Evolutionary conservation across 1,140 invertebrate genomes (phyloP).

Genomic region (Pseudomyrmex gracilis): DNA sequence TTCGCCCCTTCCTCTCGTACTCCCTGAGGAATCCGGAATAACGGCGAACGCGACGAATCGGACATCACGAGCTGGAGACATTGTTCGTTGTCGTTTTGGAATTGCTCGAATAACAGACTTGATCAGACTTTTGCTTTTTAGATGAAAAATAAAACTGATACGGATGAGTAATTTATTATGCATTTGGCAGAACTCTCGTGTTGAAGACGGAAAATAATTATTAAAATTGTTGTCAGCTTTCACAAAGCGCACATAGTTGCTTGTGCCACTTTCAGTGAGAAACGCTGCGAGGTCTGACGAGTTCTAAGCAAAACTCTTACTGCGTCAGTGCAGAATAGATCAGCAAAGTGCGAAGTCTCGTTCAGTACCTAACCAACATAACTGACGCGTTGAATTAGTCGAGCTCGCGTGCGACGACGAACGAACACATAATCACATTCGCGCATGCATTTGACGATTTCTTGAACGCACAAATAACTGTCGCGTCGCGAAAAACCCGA

Average conservation of each 20-base stretch:
- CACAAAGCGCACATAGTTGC: neutral
- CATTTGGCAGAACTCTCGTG: no score
- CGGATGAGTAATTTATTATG: no score
- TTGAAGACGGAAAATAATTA: constrained; percentile 4
- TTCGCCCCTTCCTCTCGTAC: constrained; percentile 1
- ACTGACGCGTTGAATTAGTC: constrained; percentile 33
- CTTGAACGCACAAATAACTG: constrained; percentile 53
- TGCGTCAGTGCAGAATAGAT: constrained; percentile 29
- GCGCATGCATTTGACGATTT: constrained; percentile 47
- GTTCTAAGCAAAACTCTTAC: constrained; percentile 7
- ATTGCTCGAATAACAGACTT: neutral
- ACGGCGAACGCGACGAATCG: constrained; percentile 13
- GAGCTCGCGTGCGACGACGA: constrained; percentile 14
- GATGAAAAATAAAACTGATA: neutral
- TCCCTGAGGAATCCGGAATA: constrained; percentile 45
- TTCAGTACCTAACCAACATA: constrained; percentile 40
- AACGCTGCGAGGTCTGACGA: neutral
- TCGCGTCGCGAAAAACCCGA: constrained; percentile 35
- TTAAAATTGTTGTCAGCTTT: neutral
- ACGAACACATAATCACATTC: constrained; percentile 30
- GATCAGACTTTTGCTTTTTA: neutral
- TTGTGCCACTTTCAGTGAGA: constrained; percentile 2
- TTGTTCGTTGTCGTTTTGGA: neutral
- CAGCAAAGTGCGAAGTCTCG: constrained; percentile 51
- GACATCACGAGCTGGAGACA: neutral